phyloP scores from a whole-genome alignment of 2,888 invertebrate species.

The Hydropsyche betteni region DNA sequence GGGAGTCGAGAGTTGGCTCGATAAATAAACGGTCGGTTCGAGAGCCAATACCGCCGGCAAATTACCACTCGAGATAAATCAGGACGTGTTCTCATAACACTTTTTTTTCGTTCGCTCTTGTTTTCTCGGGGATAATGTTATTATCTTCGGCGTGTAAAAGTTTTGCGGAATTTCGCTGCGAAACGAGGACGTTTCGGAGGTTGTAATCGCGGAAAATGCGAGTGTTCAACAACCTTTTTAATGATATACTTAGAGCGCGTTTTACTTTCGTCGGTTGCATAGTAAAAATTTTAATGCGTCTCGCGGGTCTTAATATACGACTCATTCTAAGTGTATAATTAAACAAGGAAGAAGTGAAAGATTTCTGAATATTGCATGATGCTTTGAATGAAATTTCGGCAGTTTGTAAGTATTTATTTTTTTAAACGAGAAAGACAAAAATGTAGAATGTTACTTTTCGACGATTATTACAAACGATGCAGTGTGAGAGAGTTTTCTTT shows the following conservation, averaged over 20 bases:
- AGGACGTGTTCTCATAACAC: too few relatives aligned
- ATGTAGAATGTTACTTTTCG: conserved; percentile 21
- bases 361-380: not conserved
- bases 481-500: conserved; percentile 25
- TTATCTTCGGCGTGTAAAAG: too few relatives aligned
- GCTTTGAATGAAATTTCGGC: not conserved
- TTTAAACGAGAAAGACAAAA: not conserved
- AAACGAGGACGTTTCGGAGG: not conserved
- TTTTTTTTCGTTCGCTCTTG: too few relatives aligned
- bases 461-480: conserved; percentile 14
- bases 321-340: not conserved
- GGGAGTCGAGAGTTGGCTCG: conserved; percentile 24
- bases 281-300: conserved; percentile 28
- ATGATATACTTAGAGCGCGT: conserved; percentile 14
- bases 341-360: not conserved
- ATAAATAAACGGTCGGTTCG: conserved; percentile 12
- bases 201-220: conserved; percentile 13
- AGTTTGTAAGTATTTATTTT: not conserved
- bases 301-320: conserved; percentile 1
- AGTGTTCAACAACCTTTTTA: not conserved
- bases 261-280: conserved; percentile 17
- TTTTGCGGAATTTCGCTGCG: not conserved
- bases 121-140: too few relatives aligned
- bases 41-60: conserved; percentile 2
- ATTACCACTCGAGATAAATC: not conserved